Evolutionary conservation across 2,888 invertebrate genomes (phyloP).

Genomic region (Lepetodrilus schrolli): DNA sequence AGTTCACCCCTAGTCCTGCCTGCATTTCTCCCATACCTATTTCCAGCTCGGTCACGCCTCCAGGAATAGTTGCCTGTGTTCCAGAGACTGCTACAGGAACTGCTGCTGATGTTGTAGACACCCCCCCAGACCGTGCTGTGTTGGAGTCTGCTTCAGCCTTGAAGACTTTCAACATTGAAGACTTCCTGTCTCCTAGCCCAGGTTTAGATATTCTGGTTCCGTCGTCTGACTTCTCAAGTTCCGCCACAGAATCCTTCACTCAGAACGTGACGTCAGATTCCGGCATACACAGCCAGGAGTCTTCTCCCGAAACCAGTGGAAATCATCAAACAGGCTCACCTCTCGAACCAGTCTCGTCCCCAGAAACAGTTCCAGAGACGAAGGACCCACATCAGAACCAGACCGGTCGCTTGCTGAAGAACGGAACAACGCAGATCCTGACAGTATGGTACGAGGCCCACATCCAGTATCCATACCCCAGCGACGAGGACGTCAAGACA

Average conservation of each 20-base stretch:
- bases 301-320: neutral
- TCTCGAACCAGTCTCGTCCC: neutral
- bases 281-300: neutral
- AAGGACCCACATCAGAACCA: neutral
- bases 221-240: neutral
- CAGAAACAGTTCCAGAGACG: neutral
- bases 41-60: neutral
- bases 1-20: neutral
- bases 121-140: neutral
- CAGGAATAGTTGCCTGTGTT: no score
- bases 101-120: no score
- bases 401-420: constrained; percentile 40
- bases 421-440: constrained; percentile 49
- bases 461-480: constrained; percentile 66
- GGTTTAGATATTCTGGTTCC: neutral
- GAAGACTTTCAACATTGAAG: constrained; percentile 9
- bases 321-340: neutral
- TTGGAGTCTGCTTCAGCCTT: neutral
- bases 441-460: constrained; percentile 61
- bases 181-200: neutral
- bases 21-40: neutral
- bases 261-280: neutral
- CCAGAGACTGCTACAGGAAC: no score
- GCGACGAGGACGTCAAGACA: constrained; percentile 55
- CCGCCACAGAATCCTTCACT: neutral